These are phyloP conservation scores for Hyla sarda DNA, from an alignment of 2,113 vertebrate genomes.

Conservation along the genomic window DNA sequence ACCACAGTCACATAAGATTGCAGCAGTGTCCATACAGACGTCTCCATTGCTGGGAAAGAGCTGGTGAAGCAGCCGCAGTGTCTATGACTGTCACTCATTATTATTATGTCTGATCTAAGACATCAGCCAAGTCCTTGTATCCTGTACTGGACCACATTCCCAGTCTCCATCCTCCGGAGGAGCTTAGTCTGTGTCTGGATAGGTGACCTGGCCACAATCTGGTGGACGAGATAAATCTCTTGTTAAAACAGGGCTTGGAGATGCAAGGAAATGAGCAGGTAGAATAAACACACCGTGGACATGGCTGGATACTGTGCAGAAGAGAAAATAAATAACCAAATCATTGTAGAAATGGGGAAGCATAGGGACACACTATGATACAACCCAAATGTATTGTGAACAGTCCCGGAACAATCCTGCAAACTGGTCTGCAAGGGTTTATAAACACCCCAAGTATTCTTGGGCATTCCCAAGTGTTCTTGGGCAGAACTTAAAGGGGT, in stretches of 20 bases:
- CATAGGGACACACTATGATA: too few relatives aligned
- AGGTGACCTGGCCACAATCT: not conserved
- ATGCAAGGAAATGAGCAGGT: conserved; percentile 2
- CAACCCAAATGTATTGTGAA: too few relatives aligned
- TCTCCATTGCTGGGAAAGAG: not conserved
- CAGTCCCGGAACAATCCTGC: too few relatives aligned
- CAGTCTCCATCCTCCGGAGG: conserved; percentile 27
- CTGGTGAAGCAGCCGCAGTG: not conserved
- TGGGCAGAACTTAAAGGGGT: too few relatives aligned
- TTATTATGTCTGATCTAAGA: not conserved
- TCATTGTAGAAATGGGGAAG: not conserved
- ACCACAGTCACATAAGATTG: not conserved
- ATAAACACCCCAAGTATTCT: too few relatives aligned
- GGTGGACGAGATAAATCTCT: conserved; percentile 18
- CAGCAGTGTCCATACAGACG: not conserved
- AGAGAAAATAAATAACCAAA: not conserved
- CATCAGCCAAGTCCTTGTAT: not conserved
- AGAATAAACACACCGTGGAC: conserved; percentile 10
- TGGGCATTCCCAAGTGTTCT: too few relatives aligned
- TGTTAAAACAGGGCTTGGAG: conserved; percentile 36
- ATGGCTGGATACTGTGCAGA: not conserved
- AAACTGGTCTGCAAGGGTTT: too few relatives aligned
- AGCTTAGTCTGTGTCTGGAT: conserved; percentile 5
- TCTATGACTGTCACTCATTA: not conserved
- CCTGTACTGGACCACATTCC: conserved; percentile 17